phyloP scores from a whole-genome alignment of 2,888 invertebrate species.

The Euclidia mi region DNA sequence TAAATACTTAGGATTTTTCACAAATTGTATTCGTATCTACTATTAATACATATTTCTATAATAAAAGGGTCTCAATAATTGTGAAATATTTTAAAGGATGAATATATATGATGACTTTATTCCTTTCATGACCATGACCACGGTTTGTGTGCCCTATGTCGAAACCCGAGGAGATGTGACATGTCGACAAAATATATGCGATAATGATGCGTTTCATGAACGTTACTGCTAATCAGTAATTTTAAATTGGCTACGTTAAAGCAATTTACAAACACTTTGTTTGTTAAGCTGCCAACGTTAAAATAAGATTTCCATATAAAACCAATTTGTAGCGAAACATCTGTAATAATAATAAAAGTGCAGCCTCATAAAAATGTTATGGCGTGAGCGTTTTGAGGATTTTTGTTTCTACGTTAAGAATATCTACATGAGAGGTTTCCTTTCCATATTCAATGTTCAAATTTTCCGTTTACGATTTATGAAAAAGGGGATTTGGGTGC shows the following conservation, averaged over 20 bases:
- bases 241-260: neutral
- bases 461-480: conserved; percentile 74
- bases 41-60: too few species aligned
- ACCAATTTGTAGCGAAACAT: conserved; percentile 70
- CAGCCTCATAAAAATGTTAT: conserved; percentile 72
- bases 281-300: conserved; percentile 32
- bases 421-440: conserved; percentile 64
- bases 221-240: too few species aligned
- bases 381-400: conserved; percentile 63
- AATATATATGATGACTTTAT: too few species aligned
- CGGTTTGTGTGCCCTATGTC: too few species aligned
- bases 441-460: conserved; percentile 67
- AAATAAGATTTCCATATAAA: conserved; percentile 55
- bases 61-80: too few species aligned
- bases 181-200: too few species aligned
- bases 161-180: too few species aligned
- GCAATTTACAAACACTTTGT: neutral
- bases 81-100: too few species aligned
- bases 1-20: too few species aligned
- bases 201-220: too few species aligned
- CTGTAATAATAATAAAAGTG: conserved; percentile 64
- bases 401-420: conserved; percentile 70
- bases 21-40: too few species aligned
- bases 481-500: conserved; percentile 72
- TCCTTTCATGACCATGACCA: too few species aligned